phyloP scores from a whole-genome alignment of 1,140 invertebrate species.

The Argopecten irradians region DNA sequence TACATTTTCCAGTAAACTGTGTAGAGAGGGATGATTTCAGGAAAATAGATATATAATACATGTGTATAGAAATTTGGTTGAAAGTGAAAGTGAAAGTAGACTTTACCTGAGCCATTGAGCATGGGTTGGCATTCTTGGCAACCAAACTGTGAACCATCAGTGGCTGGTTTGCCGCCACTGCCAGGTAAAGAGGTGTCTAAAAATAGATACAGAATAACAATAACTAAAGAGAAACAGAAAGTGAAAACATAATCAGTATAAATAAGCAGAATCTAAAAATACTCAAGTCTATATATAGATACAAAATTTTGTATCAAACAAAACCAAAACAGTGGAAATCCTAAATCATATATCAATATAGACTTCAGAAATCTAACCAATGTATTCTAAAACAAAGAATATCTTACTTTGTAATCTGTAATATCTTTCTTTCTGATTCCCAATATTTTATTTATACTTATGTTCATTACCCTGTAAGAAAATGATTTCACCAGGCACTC shows the following conservation, averaged over 20 bases:
- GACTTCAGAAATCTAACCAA: not conserved
- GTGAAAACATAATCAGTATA: not conserved
- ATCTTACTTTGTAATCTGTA: not conserved
- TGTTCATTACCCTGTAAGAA: too few relatives aligned
- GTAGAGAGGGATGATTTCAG: not conserved
- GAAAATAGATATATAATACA: not conserved
- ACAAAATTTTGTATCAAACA: not conserved
- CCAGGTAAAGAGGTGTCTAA: conserved; percentile 85
- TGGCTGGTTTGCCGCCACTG: conserved; percentile 84
- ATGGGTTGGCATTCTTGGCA: conserved; percentile 83
- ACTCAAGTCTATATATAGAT: too few relatives aligned
- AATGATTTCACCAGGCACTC: too few relatives aligned
- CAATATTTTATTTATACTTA: too few relatives aligned
- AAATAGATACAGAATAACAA: conserved; percentile 58
- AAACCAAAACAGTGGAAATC: not conserved
- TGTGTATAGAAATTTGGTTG: not conserved
- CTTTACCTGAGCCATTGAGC: conserved; percentile 84
- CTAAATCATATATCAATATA: not conserved
- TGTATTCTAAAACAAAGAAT: not conserved
- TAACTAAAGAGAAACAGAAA: not conserved
- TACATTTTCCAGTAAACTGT: not conserved
- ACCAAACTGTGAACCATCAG: conserved; percentile 85
- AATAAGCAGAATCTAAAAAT: too few relatives aligned
- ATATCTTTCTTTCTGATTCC: not conserved
- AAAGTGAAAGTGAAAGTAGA: conserved; percentile 1